These are phyloP conservation scores for Apamea monoglypha DNA, from an alignment of 2,888 invertebrate genomes.

Conservation along the genomic window DNA sequence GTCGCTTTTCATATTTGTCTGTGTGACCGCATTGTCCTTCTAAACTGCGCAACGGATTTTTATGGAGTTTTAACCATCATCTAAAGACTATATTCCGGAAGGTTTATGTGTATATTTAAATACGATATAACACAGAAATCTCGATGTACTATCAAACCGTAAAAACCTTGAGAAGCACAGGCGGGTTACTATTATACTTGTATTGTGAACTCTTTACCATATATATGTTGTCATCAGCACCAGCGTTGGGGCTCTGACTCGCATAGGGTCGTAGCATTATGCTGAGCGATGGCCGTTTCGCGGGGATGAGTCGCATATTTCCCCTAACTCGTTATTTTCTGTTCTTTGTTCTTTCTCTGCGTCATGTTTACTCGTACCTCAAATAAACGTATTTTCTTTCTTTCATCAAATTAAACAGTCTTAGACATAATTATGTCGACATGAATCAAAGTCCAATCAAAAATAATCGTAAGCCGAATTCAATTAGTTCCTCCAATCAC, in stretches of 20 bases:
- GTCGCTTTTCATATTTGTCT: background rate
- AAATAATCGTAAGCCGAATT: conserved; percentile 14
- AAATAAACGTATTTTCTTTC: background rate
- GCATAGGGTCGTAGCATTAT: background rate
- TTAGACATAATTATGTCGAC: background rate
- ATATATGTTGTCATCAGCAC: background rate
- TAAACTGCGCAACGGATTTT: background rate
- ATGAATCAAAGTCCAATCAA: conserved; percentile 27
- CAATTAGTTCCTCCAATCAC: conserved; percentile 40
- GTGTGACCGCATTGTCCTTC: too few relatives aligned
- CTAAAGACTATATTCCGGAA: background rate
- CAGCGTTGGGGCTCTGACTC: background rate
- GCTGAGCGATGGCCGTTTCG: background rate
- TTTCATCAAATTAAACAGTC: background rate
- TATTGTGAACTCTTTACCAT: background rate
- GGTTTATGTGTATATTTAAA: background rate
- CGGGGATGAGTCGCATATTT: background rate
- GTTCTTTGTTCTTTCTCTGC: too few relatives aligned
- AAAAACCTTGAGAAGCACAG: background rate
- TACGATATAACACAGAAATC: background rate
- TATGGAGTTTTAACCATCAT: background rate
- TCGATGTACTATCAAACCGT: background rate
- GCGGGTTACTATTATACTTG: background rate
- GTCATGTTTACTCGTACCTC: background rate
- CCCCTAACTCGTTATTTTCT: background rate